Conservation (phyloP, 2,888 invertebrate genomes). For the Drosophila setosimentum region DNA sequence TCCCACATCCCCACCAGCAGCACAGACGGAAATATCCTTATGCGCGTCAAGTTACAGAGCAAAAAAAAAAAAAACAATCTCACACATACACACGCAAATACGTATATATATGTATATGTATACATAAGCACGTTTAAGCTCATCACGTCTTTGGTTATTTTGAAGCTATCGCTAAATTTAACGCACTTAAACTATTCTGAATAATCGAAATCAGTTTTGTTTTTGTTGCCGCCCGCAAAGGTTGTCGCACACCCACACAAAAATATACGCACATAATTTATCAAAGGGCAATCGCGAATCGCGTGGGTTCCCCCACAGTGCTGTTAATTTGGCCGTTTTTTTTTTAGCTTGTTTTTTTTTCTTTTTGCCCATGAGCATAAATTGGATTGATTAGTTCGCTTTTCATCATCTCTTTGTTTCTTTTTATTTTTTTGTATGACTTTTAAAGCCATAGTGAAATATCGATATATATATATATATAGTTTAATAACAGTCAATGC, state of each 20-base stretch:
- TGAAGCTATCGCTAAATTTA: background rate
- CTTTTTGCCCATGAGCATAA: background rate
- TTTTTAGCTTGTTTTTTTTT: background rate
- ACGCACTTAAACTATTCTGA: background rate
- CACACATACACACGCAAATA: background rate
- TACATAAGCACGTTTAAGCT: background rate
- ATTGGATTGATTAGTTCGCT: background rate
- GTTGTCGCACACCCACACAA: conserved; percentile 2
- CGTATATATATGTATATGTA: background rate
- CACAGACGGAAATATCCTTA: conserved; percentile 43
- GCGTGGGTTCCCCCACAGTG: conserved; percentile 12
- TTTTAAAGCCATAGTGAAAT: background rate
- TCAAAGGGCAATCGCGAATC: conserved; percentile 11
- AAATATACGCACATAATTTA: conserved; percentile 9
- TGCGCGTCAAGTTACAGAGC: conserved; percentile 32
- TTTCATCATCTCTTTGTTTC: background rate
- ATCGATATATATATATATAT: background rate
- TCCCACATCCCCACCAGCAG: conserved; percentile 4
- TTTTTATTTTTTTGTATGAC: background rate
- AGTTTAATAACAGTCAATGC: background rate
- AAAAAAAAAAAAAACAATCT: background rate
- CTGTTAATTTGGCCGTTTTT: conserved; percentile 1
- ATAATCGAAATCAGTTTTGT: conserved; percentile 1
- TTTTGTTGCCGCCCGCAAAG: conserved; percentile 1
- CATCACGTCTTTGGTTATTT: background rate